Percentiles rank a stretch among this genome's conserved stretches.
These are phyloP conservation scores for Myotis pilosus DNA, from an alignment of 2,797 vertebrate genomes.

Conservation along the genomic window DNA sequence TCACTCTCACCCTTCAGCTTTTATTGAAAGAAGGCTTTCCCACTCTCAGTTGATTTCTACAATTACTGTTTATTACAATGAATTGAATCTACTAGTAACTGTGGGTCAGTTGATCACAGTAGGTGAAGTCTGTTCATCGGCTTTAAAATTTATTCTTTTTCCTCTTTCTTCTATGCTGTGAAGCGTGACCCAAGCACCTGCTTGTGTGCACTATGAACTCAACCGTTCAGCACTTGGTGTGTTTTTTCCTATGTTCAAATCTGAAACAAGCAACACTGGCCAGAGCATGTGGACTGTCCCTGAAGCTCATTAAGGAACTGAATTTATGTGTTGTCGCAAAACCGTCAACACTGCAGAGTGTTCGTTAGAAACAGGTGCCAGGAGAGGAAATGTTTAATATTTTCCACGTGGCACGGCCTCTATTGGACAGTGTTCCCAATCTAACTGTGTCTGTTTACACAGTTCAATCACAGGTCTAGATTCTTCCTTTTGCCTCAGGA, in stretches of 20 bases:
- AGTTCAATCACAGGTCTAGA: neutral
- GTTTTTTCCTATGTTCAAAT: constrained; percentile 30
- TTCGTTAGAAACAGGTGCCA: constrained; percentile 58
- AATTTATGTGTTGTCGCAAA: constrained; percentile 1
- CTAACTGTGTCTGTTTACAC: neutral
- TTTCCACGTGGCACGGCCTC: constrained; percentile 1
- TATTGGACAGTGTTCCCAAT: constrained; percentile 14
- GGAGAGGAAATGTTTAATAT: constrained; percentile 61
- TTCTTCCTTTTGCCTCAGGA: neutral
- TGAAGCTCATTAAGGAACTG: constrained; percentile 36
- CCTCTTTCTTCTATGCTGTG: neutral
- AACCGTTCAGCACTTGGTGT: neutral
- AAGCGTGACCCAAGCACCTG: constrained; percentile 37
- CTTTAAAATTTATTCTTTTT: constrained; percentile 15
- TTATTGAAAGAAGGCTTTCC: neutral
- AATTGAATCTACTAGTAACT: neutral
- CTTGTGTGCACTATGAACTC: neutral
- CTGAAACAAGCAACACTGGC: neutral
- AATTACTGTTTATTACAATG: neutral
- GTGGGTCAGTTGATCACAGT: neutral
- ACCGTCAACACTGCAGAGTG: neutral
- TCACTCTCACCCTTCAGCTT: neutral
- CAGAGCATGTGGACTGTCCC: neutral
- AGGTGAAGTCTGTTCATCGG: neutral
- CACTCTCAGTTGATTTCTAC: neutral